Evolutionary conservation across 2,113 vertebrate species (phyloP).

Genomic region (Python bivittatus): DNA sequence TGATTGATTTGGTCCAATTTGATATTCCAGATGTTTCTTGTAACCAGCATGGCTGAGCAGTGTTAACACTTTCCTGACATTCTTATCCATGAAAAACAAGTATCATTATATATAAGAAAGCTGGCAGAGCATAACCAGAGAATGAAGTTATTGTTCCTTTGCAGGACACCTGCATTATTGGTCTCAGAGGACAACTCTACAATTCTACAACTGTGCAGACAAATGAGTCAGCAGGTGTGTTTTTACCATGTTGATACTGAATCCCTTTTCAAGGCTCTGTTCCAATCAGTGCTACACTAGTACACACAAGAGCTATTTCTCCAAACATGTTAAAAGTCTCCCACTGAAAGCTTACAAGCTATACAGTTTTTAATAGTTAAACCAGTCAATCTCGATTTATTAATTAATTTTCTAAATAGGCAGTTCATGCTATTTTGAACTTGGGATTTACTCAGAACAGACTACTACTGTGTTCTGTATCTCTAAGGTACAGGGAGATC

Average conservation of each 20-base stretch:
- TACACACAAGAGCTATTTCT: not conserved
- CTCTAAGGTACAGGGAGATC: not conserved
- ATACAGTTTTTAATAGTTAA: not conserved
- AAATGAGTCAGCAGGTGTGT: not conserved
- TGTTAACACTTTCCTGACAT: slow-evolving; percentile 29
- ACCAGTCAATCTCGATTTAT: not conserved
- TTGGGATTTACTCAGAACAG: not conserved
- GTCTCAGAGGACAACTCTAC: rapidly evolving
- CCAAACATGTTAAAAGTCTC: not conserved
- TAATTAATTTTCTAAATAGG: not conserved
- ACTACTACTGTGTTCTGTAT: not conserved
- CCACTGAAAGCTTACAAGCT: not conserved
- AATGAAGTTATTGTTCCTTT: not conserved
- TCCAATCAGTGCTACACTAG: not conserved
- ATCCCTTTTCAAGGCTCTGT: not conserved
- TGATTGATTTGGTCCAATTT: not conserved
- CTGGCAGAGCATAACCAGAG: not conserved
- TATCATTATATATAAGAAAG: slow-evolving; percentile 16
- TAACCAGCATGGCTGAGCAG: not conserved
- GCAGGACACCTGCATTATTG: rapidly evolving
- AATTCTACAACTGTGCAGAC: not conserved
- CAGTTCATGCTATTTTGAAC: not conserved
- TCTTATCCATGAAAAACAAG: slow-evolving; percentile 17
- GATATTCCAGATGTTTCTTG: slow-evolving; percentile 14
- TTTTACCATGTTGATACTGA: not conserved